These are phyloP conservation scores for Corythoichthys intestinalis DNA, from an alignment of 2,113 vertebrate genomes.

Conservation along the genomic window DNA sequence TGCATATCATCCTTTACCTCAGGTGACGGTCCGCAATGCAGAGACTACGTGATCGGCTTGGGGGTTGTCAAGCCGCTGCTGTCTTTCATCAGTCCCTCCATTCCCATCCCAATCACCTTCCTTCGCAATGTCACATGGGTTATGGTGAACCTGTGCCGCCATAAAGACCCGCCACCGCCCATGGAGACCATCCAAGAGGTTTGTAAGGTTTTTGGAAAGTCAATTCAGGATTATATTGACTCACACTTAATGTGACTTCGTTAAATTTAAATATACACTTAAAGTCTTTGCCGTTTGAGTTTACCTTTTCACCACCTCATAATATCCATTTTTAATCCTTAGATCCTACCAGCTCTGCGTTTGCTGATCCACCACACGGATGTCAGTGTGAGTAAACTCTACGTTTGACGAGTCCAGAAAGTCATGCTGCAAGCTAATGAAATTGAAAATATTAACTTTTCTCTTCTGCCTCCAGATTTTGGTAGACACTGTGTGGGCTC, in stretches of 20 bases:
- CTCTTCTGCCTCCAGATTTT: constrained; percentile 77
- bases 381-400: constrained; percentile 89
- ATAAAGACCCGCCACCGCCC: constrained; percentile 96
- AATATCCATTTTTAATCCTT: constrained; percentile 20
- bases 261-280: background rate
- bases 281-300: background rate
- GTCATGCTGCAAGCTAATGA: background rate
- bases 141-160: constrained; percentile 98
- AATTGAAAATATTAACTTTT: background rate
- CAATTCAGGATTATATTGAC: background rate
- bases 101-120: constrained; percentile 99
- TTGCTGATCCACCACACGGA: constrained; percentile 98
- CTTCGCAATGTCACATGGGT: constrained; percentile 99
- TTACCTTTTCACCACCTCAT: constrained; percentile 5
- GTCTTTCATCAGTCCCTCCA: constrained; percentile 98
- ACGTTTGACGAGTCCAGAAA: background rate
- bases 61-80: constrained; percentile 97
- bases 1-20: constrained; percentile 11
- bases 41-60: constrained; percentile 96
- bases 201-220: constrained; percentile 1
- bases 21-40: constrained; percentile 97
- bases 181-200: constrained; percentile 99
- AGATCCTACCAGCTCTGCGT: constrained; percentile 97
- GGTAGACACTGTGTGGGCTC: constrained; percentile 98
- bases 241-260: background rate